These are phyloP conservation scores for Pristis pectinata DNA, from an alignment of 2,797 vertebrate genomes.

Conservation along the genomic window DNA sequence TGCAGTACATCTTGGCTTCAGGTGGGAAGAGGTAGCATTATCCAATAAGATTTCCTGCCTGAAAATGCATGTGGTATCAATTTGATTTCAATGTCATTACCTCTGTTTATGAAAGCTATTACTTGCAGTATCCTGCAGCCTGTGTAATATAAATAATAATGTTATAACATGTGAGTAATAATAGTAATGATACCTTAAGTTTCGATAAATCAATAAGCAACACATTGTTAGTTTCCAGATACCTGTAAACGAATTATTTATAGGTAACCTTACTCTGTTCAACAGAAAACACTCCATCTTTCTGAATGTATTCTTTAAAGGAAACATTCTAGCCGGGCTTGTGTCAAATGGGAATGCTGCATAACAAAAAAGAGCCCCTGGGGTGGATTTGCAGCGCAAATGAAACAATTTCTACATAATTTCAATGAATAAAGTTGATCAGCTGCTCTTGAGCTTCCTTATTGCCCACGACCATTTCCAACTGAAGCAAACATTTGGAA, in stretches of 20 bases:
- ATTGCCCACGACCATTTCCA: not conserved
- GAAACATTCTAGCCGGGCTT: not conserved
- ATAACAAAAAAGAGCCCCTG: not conserved
- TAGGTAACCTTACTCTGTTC: not conserved
- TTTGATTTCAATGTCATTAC: not conserved
- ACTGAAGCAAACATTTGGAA: not conserved
- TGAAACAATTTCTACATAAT: not conserved
- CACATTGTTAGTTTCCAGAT: not conserved
- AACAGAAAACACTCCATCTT: not conserved
- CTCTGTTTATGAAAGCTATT: not conserved
- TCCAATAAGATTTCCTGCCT: not conserved
- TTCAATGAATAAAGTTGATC: not conserved
- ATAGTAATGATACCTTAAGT: not conserved
- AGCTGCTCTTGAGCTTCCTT: not conserved
- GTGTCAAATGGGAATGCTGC: not conserved
- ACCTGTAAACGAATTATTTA: not conserved
- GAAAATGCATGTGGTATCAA: not conserved
- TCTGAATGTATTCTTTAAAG: not conserved
- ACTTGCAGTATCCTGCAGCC: not conserved
- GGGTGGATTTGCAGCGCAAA: not conserved
- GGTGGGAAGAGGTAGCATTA: not conserved
- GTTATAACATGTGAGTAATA: not conserved
- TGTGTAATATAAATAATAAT: not conserved
- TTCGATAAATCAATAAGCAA: not conserved
- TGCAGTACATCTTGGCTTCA: not conserved